Evolutionary conservation across 2,888 invertebrate species (phyloP), one percentile per base, ranked within the genome.

Genomic region (Drosophila gaucha): DNA sequence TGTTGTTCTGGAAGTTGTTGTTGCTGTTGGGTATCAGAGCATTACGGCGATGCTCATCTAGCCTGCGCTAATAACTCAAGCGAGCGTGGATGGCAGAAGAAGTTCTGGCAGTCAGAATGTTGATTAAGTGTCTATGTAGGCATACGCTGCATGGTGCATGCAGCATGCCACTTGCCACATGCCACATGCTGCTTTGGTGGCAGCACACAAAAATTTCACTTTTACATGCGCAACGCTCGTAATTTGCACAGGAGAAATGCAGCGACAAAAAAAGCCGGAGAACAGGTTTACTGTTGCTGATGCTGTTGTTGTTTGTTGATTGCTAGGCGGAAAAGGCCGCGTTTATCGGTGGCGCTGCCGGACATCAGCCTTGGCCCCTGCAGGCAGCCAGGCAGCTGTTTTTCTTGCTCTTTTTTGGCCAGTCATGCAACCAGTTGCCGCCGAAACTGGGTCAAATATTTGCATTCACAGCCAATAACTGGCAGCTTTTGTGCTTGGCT

Each of bases 11-110:
- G 51, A 20, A 39, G 50, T 18, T 31, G 36, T 26, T 38, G 51
- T 31, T 47, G 55, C n/a, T 43, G 20, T 36, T 51, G 69, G 46
- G 50, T 76, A 86, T 68, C 58, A 80, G 84, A 84, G 84, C 84
- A 78, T 69, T 69, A 69, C 30, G 62, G 44, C 51, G 87, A 86
- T 86, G 70, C 51, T 52, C 65, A 84, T 84, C 87, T 74, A 66
- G 85, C 84, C 74, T 85, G 87, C 78, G 87, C 84, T 87, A 87
- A 87, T 85, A 76, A 85, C 58, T 80, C 74, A 70, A 65, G 66
- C 43, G 58, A 52, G 65, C 49, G 35, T 26, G 39, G 35, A 43
- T 38, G 51, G 28, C 33, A 62, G 3, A 24, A 30, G 16, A 65
- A 31, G 39, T 69, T 74, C 71, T 67, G n/a, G 33, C 55, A 36